Conservation (phyloP, 2,888 invertebrate species). For the Poecilus cupreus region DNA sequence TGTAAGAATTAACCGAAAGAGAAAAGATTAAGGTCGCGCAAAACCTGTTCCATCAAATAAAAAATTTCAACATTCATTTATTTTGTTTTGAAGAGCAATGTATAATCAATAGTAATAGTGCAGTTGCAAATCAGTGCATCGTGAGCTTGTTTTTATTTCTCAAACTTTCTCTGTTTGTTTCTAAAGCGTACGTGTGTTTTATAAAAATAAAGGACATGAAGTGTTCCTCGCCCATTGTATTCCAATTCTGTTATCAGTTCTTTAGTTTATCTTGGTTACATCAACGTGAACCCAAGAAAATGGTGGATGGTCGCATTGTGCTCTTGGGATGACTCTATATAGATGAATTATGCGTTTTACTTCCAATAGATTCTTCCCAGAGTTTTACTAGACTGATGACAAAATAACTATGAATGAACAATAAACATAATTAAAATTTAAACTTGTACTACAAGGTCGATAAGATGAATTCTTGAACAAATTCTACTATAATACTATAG, state of each 20-base stretch:
- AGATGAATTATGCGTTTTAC: too few species aligned
- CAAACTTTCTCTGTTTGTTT: slow-evolving; percentile 23
- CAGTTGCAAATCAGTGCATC: slow-evolving; percentile 17
- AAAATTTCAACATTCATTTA: background rate
- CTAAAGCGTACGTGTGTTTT: background rate
- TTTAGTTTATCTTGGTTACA: background rate
- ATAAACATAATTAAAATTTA: too few species aligned
- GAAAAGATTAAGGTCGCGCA: background rate
- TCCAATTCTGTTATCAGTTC: slow-evolving; percentile 1
- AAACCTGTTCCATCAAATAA: background rate
- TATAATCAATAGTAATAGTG: background rate
- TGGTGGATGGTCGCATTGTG: background rate
- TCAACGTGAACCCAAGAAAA: background rate
- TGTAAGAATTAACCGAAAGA: background rate
- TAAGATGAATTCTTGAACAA: too few species aligned
- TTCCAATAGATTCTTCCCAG: too few species aligned
- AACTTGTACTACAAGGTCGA: too few species aligned
- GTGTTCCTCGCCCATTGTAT: background rate
- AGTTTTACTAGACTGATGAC: too few species aligned
- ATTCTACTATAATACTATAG: too few species aligned
- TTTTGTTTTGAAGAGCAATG: background rate
- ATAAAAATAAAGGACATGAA: slow-evolving; percentile 1
- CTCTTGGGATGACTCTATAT: background rate
- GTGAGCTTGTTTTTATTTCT: slow-evolving; percentile 12
- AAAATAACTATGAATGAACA: too few species aligned